Percentiles rank a stretch among this genome's conserved stretches.
Evolutionary conservation across 2,113 vertebrate species (phyloP).

Genomic region (Serilophus lunatus): DNA sequence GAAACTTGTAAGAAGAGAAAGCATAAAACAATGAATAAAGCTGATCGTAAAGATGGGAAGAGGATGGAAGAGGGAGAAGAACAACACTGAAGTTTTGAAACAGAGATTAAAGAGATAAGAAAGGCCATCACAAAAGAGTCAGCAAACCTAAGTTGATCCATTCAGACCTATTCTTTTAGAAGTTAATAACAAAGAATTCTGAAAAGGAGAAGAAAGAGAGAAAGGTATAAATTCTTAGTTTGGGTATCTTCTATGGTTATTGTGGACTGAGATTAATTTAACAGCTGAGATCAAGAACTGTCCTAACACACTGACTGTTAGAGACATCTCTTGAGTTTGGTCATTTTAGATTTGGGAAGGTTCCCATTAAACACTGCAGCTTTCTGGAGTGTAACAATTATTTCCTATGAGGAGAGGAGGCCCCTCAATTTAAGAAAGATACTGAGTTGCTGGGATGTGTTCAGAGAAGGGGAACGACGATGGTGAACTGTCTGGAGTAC

Average conservation of each 20-base stretch:
- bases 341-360: not conserved
- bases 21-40: not conserved
- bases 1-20: not conserved
- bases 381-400: not conserved
- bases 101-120: not conserved
- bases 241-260: not conserved
- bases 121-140: not conserved
- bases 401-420: not conserved
- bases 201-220: not conserved
- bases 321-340: not conserved
- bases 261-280: not conserved
- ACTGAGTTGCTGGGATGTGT: no score
- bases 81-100: not conserved
- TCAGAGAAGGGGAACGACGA: no score
- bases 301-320: not conserved
- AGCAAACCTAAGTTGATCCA: not conserved
- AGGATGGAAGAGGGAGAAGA: not conserved
- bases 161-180: not conserved
- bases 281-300: not conserved
- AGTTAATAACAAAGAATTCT: not conserved
- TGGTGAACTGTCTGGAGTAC: no score
- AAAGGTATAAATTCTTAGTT: not conserved
- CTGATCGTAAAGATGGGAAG: not conserved
- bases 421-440: no score
- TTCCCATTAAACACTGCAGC: not conserved